Conservation (phyloP, 2,113 vertebrate species). For the Bufo bufo region DNA sequence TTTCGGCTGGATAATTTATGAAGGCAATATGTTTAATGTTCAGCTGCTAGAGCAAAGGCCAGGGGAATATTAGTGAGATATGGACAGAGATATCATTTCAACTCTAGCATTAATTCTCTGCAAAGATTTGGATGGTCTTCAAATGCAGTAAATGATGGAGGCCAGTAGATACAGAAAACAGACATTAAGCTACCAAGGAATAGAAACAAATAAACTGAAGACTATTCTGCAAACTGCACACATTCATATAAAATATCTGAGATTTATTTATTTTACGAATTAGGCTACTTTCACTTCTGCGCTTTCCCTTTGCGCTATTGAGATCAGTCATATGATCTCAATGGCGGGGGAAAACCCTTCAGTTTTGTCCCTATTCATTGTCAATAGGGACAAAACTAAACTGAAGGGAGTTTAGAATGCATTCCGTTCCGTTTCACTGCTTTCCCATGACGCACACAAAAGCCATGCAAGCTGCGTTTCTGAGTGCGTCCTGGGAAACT, state of each 20-base stretch:
- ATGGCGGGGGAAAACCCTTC: too few species aligned
- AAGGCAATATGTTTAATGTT: slow-evolving; percentile 29
- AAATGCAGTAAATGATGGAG: slow-evolving; percentile 31
- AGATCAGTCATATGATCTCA: too few species aligned
- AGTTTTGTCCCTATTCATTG: too few species aligned
- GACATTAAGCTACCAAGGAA: not conserved
- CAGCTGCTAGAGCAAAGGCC: slow-evolving; percentile 39
- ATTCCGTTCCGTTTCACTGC: too few species aligned
- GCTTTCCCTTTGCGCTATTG: too few species aligned
- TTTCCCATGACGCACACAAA: too few species aligned
- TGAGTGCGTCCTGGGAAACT: too few species aligned
- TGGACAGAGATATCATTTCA: slow-evolving; percentile 41
- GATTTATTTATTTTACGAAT: too few species aligned
- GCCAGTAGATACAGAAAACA: not conserved
- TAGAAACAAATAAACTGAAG: not conserved
- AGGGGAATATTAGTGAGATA: slow-evolving; percentile 43
- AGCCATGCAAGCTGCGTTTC: too few species aligned
- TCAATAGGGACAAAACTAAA: too few species aligned
- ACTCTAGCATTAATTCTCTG: slow-evolving; percentile 22
- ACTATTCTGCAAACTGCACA: not conserved
- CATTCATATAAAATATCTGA: not conserved
- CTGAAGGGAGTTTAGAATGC: too few species aligned
- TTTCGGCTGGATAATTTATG: slow-evolving; percentile 43
- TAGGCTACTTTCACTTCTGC: too few species aligned
- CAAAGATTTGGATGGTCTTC: slow-evolving; percentile 40